These are phyloP conservation scores for Fundulus diaphanus DNA, from an alignment of 2,797 vertebrate genomes.

Conservation along the genomic window DNA sequence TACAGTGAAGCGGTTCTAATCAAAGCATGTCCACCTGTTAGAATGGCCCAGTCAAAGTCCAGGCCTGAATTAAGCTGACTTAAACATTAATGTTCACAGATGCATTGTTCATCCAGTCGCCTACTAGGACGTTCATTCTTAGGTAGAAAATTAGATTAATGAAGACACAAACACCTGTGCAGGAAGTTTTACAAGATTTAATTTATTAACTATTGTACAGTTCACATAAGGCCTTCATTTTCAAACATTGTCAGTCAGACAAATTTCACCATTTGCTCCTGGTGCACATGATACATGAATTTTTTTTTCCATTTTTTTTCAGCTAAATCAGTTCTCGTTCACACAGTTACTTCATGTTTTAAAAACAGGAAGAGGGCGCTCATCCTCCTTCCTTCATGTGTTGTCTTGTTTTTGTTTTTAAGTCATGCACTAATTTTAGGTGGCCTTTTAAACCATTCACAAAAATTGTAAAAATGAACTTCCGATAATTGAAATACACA, in stretches of 20 bases:
- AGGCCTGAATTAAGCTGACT: no score
- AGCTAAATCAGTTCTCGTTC: conserved; percentile 71
- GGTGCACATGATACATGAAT: conserved; percentile 77
- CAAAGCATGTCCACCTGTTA: no score
- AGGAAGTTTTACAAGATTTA: conserved; percentile 88
- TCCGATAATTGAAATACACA: conserved; percentile 86
- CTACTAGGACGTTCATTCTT: no score
- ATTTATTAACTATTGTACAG: conserved; percentile 98
- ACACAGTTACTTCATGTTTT: conserved; percentile 76
- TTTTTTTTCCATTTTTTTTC: no score
- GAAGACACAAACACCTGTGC: conserved; percentile 36
- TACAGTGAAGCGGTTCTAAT: no score
- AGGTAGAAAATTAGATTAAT: conserved; percentile 5
- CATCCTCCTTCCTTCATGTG: conserved; percentile 63
- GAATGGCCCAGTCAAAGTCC: no score
- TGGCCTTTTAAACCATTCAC: conserved; percentile 85
- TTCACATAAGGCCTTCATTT: conserved; percentile 93
- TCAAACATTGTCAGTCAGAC: conserved; percentile 90
- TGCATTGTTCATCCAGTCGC: no score
- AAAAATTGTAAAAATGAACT: conserved; percentile 82
- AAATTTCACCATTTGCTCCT: conserved; percentile 86
- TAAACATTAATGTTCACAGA: no score
- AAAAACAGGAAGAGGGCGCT: conserved; percentile 73
- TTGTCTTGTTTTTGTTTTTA: conserved; percentile 62
- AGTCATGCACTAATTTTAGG: conserved; percentile 89